Evolutionary conservation across 2,797 vertebrate genomes (phyloP).

Genomic region (Chloroceryle inda): DNA sequence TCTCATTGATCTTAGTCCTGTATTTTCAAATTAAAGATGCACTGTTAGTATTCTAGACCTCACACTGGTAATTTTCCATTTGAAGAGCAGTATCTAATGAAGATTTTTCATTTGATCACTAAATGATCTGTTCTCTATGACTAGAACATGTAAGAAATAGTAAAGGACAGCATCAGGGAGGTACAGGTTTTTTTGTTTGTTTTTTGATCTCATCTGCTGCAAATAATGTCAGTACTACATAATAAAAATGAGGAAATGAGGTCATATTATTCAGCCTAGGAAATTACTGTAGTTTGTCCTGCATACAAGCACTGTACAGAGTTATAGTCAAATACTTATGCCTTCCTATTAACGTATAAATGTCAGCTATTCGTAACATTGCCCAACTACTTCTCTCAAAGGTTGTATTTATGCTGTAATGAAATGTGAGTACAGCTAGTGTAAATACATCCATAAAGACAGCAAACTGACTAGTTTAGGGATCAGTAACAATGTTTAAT

Average conservation of each 20-base stretch:
- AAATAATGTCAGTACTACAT: background rate
- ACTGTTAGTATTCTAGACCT: background rate
- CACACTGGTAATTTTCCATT: background rate
- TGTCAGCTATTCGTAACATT: conserved; percentile 10
- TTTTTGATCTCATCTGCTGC: conserved; percentile 18
- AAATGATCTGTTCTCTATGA: background rate
- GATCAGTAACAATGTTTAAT: background rate
- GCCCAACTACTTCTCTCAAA: background rate
- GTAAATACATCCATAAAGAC: background rate
- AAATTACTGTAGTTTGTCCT: conserved; percentile 26
- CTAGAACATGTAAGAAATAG: background rate
- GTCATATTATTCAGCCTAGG: conserved; percentile 20
- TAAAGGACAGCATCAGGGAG: background rate
- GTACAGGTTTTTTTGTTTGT: background rate
- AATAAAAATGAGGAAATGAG: conserved; percentile 54
- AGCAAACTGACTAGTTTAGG: background rate
- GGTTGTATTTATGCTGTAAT: background rate
- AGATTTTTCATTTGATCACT: background rate
- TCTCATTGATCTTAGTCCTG: background rate
- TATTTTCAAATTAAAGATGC: background rate
- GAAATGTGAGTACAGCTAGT: conserved; percentile 2
- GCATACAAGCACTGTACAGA: background rate
- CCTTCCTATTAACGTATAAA: background rate
- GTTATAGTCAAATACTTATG: background rate
- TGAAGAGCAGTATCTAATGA: background rate